Evolutionary conservation across 2,888 invertebrate species (phyloP).

Genomic region (Nemurella pictetii): DNA sequence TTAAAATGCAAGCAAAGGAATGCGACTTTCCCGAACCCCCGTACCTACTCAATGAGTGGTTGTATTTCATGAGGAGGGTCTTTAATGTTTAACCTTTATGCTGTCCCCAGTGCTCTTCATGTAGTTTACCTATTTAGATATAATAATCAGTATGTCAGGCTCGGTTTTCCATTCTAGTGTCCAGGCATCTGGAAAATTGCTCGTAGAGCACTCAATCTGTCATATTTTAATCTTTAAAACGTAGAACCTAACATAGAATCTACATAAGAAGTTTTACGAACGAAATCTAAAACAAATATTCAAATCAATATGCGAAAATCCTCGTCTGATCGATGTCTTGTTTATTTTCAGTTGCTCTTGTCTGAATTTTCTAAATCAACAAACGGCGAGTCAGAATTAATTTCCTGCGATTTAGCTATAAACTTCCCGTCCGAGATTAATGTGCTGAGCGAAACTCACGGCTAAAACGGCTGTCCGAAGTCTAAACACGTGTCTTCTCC

Average conservation of each 20-base stretch:
- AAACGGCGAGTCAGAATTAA: background rate
- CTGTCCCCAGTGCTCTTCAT: no score
- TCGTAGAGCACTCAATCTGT: no score
- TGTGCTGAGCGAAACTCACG: no score
- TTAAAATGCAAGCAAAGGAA: background rate
- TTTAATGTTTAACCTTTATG: no score
- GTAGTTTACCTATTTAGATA: no score
- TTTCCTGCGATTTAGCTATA: background rate
- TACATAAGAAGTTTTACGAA: background rate
- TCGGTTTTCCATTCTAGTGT: no score
- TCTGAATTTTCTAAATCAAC: background rate
- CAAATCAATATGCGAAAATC: background rate
- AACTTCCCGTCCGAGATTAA: background rate
- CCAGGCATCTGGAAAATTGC: no score
- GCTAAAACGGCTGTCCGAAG: background rate
- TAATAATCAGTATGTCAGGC: no score
- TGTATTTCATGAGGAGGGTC: no score
- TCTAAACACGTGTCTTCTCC: background rate
- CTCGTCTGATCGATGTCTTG: background rate
- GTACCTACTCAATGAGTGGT: no score
- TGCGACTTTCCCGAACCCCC: background rate
- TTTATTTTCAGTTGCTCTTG: background rate
- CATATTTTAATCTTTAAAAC: no score
- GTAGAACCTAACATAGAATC: no score
- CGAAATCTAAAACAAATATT: background rate